Evolutionary conservation across 2,113 vertebrate species (phyloP).

Genomic region (Ailuropoda melanoleuca): DNA sequence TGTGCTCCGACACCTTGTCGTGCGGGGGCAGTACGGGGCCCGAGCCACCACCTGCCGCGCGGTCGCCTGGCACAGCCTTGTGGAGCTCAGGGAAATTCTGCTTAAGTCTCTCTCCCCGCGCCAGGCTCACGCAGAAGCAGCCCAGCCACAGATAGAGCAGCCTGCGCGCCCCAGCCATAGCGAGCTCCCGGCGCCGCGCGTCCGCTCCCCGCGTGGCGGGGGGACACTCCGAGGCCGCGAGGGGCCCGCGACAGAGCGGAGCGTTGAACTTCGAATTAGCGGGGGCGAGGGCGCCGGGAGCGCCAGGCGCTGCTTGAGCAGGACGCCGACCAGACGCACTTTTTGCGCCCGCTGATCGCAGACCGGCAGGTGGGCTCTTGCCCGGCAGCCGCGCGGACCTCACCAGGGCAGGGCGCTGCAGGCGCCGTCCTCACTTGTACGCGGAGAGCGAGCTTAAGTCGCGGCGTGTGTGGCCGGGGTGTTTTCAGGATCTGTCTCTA

Average conservation of each 20-base stretch:
- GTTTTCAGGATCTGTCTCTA: not conserved
- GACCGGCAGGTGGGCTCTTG: constrained; percentile 60
- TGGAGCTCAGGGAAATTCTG: constrained; percentile 47
- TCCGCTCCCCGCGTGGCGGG: not conserved
- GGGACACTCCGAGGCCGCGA: not conserved
- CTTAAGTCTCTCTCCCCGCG: constrained; percentile 81
- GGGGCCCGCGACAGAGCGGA: not conserved
- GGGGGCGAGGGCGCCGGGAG: not conserved
- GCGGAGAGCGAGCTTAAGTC: not conserved
- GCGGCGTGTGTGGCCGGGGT: not conserved
- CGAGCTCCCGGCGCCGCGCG: not conserved
- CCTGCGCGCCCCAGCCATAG: constrained; percentile 85
- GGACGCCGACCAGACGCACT: not conserved
- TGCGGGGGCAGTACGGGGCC: constrained; percentile 29
- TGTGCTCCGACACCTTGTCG: constrained; percentile 93
- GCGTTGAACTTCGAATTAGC: not conserved
- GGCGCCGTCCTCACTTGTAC: not conserved
- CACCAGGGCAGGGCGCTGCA: not conserved
- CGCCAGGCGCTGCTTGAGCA: not conserved
- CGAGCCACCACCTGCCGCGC: constrained; percentile 58
- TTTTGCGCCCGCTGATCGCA: not conserved
- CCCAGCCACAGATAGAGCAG: constrained; percentile 86
- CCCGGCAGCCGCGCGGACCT: not conserved
- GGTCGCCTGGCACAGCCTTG: not conserved
- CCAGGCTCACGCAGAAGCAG: constrained; percentile 86